Conservation (phyloP, 2,797 vertebrate species). For the Jordanella pulchra region DNA sequence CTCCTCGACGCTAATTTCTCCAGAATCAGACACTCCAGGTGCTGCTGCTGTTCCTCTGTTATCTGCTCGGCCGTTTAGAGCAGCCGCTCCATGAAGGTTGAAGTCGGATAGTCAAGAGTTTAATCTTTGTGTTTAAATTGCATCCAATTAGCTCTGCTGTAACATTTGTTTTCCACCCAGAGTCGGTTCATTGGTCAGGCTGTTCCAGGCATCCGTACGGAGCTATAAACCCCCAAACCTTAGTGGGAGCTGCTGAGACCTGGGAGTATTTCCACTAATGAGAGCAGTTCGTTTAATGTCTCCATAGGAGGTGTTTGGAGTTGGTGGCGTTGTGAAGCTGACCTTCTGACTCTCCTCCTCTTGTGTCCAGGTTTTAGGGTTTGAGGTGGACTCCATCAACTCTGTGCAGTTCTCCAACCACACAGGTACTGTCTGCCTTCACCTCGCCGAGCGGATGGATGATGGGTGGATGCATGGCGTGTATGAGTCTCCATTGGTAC, state of each 20-base stretch:
- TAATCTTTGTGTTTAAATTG: background rate
- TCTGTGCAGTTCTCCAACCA: conserved; percentile 99
- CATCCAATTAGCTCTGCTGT: background rate
- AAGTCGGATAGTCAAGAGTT: background rate
- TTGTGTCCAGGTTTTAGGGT: conserved; percentile 88
- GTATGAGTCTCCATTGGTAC: conserved; percentile 45
- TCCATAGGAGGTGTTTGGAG: background rate
- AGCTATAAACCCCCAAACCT: background rate
- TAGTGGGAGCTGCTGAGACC: background rate
- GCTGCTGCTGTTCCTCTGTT: background rate
- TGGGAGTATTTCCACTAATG: background rate
- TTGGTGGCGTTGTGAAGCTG: background rate
- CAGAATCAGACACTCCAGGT: background rate
- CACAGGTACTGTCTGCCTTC: conserved; percentile 81
- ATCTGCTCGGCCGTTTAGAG: background rate
- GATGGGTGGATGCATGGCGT: too few species aligned
- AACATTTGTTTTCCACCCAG: background rate
- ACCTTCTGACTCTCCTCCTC: conserved; percentile 15
- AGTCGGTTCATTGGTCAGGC: background rate
- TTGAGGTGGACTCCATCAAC: conserved; percentile 96
- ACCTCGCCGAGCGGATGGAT: background rate
- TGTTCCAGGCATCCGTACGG: background rate
- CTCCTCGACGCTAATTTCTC: conserved; percentile 6
- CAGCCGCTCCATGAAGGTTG: background rate
- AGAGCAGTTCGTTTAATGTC: background rate